A percentile compares a stretch with the other conserved stretches of the same genome.
phyloP scores from a whole-genome alignment of 2,888 invertebrate species.

The Enchytraeus crypticus region DNA sequence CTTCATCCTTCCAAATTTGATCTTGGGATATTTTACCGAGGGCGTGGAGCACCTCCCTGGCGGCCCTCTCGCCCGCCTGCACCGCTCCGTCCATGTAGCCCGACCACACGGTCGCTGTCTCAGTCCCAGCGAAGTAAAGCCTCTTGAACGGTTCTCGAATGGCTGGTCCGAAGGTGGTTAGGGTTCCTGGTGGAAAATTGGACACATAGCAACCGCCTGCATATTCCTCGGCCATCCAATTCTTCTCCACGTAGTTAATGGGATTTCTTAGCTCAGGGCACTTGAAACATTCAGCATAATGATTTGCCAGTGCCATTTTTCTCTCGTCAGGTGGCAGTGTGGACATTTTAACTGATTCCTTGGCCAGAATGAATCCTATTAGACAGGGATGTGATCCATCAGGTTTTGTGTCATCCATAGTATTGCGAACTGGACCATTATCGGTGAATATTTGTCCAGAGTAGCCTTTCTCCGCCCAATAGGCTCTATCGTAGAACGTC shows the following conservation, averaged over 20 bases:
- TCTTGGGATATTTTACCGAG: slow-evolving; percentile 32
- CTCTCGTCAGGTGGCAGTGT: background rate
- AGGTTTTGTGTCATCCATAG: slow-evolving; percentile 44
- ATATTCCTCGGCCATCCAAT: slow-evolving; percentile 16
- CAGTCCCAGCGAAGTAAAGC: slow-evolving; percentile 40
- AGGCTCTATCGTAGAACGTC: slow-evolving; percentile 46
- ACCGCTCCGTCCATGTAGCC: slow-evolving; percentile 46
- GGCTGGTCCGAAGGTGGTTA: slow-evolving; percentile 15
- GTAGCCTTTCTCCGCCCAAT: slow-evolving; percentile 47
- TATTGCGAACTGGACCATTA: slow-evolving; percentile 33
- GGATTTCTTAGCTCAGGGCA: background rate
- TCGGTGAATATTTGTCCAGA: slow-evolving; percentile 38
- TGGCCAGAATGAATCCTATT: slow-evolving; percentile 43
- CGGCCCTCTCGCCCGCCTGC: slow-evolving; percentile 40
- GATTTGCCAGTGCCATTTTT: background rate
- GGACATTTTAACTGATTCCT: slow-evolving; percentile 30
- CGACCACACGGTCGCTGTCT: slow-evolving; percentile 38
- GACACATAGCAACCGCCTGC: slow-evolving; percentile 13
- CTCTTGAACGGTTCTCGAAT: slow-evolving; percentile 38
- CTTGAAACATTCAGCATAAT: slow-evolving; percentile 1
- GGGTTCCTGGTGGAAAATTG: slow-evolving; percentile 7
- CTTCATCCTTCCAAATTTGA: slow-evolving; percentile 37
- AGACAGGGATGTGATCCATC: slow-evolving; percentile 43
- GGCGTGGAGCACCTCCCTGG: slow-evolving; percentile 34
- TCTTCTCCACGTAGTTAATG: slow-evolving; percentile 2